These are phyloP conservation scores for Sebastes itinus DNA, from an alignment of 2,797 vertebrate species.

Conservation along the genomic window DNA sequence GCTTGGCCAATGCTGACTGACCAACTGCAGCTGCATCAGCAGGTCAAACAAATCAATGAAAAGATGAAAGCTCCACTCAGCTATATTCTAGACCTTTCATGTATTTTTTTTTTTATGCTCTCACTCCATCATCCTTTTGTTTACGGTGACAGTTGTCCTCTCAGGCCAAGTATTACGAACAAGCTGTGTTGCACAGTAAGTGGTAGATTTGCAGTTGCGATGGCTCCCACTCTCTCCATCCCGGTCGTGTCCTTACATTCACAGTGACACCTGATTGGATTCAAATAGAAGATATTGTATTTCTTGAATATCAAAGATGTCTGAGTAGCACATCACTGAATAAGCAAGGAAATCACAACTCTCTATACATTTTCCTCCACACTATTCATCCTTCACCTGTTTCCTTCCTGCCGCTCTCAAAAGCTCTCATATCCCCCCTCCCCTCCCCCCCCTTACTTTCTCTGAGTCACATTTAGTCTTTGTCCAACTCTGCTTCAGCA, in stretches of 20 bases:
- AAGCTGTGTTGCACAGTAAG: constrained; percentile 8
- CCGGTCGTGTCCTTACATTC: not conserved
- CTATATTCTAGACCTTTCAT: constrained; percentile 47
- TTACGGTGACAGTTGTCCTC: not conserved
- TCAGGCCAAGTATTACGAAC: constrained; percentile 24
- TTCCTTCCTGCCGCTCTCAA: constrained; percentile 1
- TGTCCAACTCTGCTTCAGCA: constrained; percentile 22
- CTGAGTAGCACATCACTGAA: not conserved
- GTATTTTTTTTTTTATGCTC: constrained; percentile 11
- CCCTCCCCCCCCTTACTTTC: not conserved
- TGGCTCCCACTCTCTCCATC: not conserved
- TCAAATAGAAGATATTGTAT: not conserved
- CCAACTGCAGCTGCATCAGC: constrained; percentile 39
- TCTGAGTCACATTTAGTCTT: constrained; percentile 26
- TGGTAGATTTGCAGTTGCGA: not conserved
- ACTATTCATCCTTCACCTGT: not conserved
- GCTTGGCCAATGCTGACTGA: constrained; percentile 9
- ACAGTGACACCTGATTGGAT: not conserved
- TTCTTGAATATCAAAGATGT: not conserved
- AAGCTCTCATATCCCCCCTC: not conserved
- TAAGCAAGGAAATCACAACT: not conserved
- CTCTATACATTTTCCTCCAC: not conserved
- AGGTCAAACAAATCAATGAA: constrained; percentile 62
- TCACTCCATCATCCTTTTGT: not conserved
- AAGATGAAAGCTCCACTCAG: constrained; percentile 59